Evolutionary conservation across 2,113 vertebrate species (phyloP).

Genomic region (Cairina moschata): DNA sequence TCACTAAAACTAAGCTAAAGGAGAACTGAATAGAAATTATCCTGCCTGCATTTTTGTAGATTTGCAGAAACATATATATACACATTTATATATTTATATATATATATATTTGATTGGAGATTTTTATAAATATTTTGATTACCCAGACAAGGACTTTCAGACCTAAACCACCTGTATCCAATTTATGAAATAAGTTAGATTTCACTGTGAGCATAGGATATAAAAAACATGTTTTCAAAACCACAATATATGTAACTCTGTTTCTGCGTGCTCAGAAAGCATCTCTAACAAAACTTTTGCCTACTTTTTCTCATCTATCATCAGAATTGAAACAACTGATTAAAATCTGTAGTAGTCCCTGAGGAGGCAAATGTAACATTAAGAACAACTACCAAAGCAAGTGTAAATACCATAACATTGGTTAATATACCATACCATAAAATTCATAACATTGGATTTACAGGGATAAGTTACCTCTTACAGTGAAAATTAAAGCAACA

Average conservation of each 20-base stretch:
- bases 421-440: too few species aligned
- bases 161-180: not conserved
- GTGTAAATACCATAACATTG: not conserved
- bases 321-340: not conserved
- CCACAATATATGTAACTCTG: accelerated
- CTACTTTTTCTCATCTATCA: not conserved
- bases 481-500: not conserved
- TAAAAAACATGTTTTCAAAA: not conserved
- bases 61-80: too few species aligned
- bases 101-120: not conserved
- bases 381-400: not conserved
- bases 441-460: not conserved
- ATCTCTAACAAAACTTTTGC: not conserved
- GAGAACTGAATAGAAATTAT: not conserved
- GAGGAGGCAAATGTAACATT: not conserved
- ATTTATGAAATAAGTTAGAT: not conserved
- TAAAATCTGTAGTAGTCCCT: not conserved
- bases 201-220: not conserved
- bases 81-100: too few species aligned
- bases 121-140: not conserved
- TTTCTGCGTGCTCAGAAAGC: not conserved
- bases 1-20: not conserved
- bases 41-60: too few species aligned
- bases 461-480: not conserved
- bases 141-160: not conserved